phyloP scores from a whole-genome alignment of 2,797 vertebrate genomes.

The Anguilla marmorata region DNA sequence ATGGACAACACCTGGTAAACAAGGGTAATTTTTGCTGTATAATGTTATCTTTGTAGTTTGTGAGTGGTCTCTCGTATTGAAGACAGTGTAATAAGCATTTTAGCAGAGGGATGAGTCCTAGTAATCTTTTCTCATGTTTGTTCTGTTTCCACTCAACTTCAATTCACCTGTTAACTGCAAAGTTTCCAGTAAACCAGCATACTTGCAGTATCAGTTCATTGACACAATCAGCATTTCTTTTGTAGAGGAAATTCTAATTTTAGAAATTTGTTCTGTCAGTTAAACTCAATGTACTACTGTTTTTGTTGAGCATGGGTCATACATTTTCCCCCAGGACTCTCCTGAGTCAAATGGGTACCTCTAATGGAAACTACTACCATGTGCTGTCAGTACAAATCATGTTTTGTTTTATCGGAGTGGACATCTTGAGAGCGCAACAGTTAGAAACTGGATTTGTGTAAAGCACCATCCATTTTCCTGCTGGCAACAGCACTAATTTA shows the following conservation, averaged over 20 bases:
- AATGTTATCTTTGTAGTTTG: constrained; percentile 44
- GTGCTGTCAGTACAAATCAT: not conserved
- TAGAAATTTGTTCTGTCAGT: not conserved
- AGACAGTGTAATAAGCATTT: not conserved
- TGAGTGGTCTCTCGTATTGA: constrained; percentile 22
- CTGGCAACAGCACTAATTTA: not conserved
- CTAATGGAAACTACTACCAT: not conserved
- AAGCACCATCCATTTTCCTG: not conserved
- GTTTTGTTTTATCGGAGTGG: not conserved
- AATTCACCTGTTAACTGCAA: constrained; percentile 36
- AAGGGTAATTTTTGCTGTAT: constrained; percentile 15
- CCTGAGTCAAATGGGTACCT: not conserved
- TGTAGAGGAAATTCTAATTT: not conserved
- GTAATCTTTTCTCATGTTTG: not conserved
- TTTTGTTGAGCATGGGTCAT: not conserved
- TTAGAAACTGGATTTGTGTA: not conserved
- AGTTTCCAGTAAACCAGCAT: constrained; percentile 30
- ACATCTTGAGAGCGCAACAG: not conserved
- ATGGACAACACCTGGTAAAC: constrained; percentile 46
- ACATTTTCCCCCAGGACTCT: not conserved
- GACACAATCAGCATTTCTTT: constrained; percentile 25
- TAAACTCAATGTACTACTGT: not conserved
- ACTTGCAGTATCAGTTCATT: constrained; percentile 1
- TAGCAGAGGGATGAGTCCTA: not conserved
- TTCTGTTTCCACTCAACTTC: constrained; percentile 34